These are phyloP conservation scores for Glomeris maerens DNA, from an alignment of 1,140 invertebrate species.

Conservation along the genomic window DNA sequence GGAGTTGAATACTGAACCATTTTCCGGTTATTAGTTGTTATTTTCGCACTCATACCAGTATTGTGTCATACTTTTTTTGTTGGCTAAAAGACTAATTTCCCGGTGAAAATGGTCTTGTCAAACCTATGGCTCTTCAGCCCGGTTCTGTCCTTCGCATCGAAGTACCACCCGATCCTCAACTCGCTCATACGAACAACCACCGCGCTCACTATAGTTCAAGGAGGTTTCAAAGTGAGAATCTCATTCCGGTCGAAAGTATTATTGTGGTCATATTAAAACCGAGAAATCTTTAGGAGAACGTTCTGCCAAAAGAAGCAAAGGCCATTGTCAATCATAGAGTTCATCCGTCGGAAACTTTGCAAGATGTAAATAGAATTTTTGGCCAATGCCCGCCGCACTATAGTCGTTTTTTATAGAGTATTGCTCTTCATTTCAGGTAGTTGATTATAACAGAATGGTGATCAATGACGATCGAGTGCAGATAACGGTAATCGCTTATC, in stretches of 20 bases:
- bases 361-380: conserved; percentile 27
- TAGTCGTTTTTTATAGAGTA: neutral
- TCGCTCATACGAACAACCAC: conserved; percentile 39
- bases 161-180: conserved; percentile 29
- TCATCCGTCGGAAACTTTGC: conserved; percentile 36
- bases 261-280: neutral
- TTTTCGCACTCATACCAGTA: neutral
- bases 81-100: neutral
- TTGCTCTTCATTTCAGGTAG: conserved; percentile 31
- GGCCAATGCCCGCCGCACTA: neutral
- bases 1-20: neutral
- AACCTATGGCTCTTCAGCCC: conserved; percentile 43
- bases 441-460: conserved; percentile 34
- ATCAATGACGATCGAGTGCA: conserved; percentile 33
- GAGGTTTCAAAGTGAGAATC: conserved; percentile 33
- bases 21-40: neutral
- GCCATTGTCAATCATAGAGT: conserved; percentile 41
- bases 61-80: neutral
- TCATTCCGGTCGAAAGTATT: neutral
- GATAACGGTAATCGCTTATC: conserved; percentile 2
- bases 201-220: conserved; percentile 38
- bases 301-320: conserved; percentile 36
- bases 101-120: conserved; percentile 28
- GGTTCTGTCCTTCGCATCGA: conserved; percentile 30
- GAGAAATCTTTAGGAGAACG: conserved; percentile 33